Evolutionary conservation across 2,888 invertebrate genomes (phyloP).

Genomic region (Athalia rosae): DNA sequence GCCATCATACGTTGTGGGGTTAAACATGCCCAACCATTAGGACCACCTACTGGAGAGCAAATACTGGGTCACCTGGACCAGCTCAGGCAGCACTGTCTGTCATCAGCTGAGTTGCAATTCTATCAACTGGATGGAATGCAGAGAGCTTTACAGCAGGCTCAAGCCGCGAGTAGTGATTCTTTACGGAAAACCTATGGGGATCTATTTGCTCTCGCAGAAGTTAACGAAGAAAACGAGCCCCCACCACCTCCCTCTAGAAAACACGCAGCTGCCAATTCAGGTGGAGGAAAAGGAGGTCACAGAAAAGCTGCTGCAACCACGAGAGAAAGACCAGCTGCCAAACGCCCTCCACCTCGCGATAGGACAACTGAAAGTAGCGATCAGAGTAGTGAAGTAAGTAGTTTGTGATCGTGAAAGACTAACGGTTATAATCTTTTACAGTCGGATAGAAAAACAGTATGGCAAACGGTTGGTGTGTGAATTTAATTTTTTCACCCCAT

Average conservation of each 20-base stretch:
- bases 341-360: slow-evolving; percentile 66
- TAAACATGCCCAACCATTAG: slow-evolving; percentile 83
- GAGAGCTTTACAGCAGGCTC: slow-evolving; percentile 91
- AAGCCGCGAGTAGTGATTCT: slow-evolving; percentile 90
- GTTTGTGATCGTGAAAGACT: background rate
- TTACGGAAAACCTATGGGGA: slow-evolving; percentile 94
- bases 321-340: slow-evolving; percentile 65
- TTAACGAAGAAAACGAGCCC: slow-evolving; percentile 83
- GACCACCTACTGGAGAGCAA: slow-evolving; percentile 87
- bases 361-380: slow-evolving; percentile 77
- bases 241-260: slow-evolving; percentile 76
- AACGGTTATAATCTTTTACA: background rate
- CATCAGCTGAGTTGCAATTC: slow-evolving; percentile 75
- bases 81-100: slow-evolving; percentile 84
- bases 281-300: slow-evolving; percentile 59
- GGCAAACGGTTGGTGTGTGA: too few species aligned
- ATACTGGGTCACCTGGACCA: slow-evolving; percentile 95
- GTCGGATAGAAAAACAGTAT: background rate
- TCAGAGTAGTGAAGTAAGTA: slow-evolving; percentile 85
- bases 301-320: slow-evolving; percentile 66
- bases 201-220: slow-evolving; percentile 90
- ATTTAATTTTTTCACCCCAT: too few species aligned
- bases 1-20: slow-evolving; percentile 47
- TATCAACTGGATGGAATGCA: slow-evolving; percentile 94
- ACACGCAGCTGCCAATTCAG: slow-evolving; percentile 61